Conservation (phyloP, 2,113 vertebrate species). For the Sminthopsis crassicaudata region DNA sequence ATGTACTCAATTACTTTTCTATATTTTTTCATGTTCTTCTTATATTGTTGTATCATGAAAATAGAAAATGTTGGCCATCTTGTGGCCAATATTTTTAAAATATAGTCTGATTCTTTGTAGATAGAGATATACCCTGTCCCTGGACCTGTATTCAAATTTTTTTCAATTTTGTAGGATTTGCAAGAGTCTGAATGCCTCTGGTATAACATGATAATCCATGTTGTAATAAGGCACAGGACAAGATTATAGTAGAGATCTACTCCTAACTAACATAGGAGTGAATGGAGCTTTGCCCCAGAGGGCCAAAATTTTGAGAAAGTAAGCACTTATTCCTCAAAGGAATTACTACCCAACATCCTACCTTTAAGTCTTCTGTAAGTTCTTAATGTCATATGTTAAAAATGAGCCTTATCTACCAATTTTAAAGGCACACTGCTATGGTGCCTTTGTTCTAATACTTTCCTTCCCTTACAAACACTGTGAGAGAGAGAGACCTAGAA, state of each 20-base stretch:
- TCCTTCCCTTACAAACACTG: background rate
- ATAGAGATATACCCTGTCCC: background rate
- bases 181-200: background rate
- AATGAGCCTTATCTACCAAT: background rate
- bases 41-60: background rate
- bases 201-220: background rate
- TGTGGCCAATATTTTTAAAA: background rate
- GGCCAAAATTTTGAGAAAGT: background rate
- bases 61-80: background rate
- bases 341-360: background rate
- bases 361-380: background rate
- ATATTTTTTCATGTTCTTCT: background rate
- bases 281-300: background rate
- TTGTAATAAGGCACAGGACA: background rate
- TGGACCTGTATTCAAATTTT: background rate
- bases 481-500: background rate
- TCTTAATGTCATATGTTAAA: background rate
- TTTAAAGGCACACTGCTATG: background rate
- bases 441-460: background rate
- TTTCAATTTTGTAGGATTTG: background rate
- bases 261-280: background rate
- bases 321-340: background rate
- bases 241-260: background rate
- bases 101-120: background rate
- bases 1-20: background rate